Percentiles rank a stretch among this genome's conserved stretches.
phyloP scores from a whole-genome alignment of 2,113 vertebrate genomes.

The Gracilinanus agilis region DNA sequence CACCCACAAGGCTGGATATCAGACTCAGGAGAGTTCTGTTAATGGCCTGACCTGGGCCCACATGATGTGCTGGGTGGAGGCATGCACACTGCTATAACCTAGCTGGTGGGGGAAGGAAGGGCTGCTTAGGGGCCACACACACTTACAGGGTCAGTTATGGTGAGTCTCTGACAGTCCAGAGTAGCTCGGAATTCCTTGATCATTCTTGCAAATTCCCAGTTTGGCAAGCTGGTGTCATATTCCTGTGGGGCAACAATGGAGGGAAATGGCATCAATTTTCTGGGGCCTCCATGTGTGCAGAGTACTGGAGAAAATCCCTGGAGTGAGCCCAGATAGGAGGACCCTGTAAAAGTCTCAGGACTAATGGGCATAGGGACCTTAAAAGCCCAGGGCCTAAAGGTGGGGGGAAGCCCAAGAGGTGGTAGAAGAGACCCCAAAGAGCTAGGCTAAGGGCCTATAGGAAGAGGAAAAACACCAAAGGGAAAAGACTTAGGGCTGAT shows the following conservation, averaged over 20 bases:
- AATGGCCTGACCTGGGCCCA: no score
- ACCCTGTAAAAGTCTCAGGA: not conserved
- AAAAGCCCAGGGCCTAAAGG: not conserved
- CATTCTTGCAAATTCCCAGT: slow-evolving; percentile 96
- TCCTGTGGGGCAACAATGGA: slow-evolving; percentile 84
- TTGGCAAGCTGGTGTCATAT: slow-evolving; percentile 88
- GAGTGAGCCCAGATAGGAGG: not conserved
- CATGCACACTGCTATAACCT: no score
- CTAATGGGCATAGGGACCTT: no score
- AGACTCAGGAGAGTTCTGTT: not conserved
- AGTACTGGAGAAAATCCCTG: not conserved
- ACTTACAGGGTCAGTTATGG: slow-evolving; percentile 88
- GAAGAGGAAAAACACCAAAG: not conserved
- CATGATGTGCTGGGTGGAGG: no score
- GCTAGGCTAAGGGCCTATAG: not conserved
- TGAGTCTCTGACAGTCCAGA: slow-evolving; percentile 89
- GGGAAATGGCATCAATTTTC: not conserved
- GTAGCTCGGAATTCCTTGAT: slow-evolving; percentile 93
- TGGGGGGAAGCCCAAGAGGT: no score
- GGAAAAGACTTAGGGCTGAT: not conserved
- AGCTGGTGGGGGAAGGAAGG: no score
- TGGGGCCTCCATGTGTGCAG: not conserved
- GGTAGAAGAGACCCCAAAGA: not conserved
- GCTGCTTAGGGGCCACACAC: not conserved
- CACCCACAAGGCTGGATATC: not conserved